phyloP scores from a whole-genome alignment of 1,140 invertebrate species.

The Drosophila azteca region DNA sequence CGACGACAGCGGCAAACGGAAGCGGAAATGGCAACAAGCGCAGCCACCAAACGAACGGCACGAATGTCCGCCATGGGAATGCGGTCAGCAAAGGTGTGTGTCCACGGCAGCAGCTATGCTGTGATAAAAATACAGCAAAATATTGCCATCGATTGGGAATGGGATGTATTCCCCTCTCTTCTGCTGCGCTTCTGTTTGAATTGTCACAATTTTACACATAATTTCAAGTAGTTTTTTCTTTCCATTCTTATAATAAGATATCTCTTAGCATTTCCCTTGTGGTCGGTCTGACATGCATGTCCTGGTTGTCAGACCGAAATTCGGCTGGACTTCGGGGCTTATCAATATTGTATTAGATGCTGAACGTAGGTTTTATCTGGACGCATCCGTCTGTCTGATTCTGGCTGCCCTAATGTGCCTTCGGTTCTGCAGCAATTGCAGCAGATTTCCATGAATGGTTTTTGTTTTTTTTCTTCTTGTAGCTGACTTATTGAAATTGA shows the following conservation, averaged over 20 bases:
- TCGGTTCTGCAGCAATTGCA: conserved; percentile 59
- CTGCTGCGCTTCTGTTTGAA: conserved; percentile 4
- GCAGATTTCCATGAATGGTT: conserved; percentile 57
- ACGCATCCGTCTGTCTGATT: conserved; percentile 6
- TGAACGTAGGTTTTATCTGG: conserved; percentile 5
- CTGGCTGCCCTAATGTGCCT: conserved; percentile 33
- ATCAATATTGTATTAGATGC: conserved; percentile 44
- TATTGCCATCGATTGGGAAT: conserved; percentile 14
- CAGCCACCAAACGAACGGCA: conserved; percentile 47
- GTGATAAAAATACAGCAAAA: conserved; percentile 38
- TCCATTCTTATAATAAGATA: conserved; percentile 15
- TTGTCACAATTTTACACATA: too few relatives aligned
- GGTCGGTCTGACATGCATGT: conserved; percentile 31
- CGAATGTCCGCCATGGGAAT: conserved; percentile 37
- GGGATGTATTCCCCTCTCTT: not conserved
- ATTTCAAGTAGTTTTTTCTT: not conserved
- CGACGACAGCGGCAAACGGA: conserved; percentile 70
- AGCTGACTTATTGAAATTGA: conserved; percentile 76
- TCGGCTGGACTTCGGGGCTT: conserved; percentile 14
- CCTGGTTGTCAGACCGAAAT: conserved; percentile 14
- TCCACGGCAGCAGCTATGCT: not conserved
- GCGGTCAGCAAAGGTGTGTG: conserved; percentile 48
- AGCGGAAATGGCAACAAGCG: conserved; percentile 80
- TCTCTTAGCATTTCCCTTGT: conserved; percentile 28
- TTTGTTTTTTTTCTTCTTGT: conserved; percentile 19